Evolutionary conservation across 1,140 invertebrate species (phyloP).

Genomic region (Temnothorax longispinosus): DNA sequence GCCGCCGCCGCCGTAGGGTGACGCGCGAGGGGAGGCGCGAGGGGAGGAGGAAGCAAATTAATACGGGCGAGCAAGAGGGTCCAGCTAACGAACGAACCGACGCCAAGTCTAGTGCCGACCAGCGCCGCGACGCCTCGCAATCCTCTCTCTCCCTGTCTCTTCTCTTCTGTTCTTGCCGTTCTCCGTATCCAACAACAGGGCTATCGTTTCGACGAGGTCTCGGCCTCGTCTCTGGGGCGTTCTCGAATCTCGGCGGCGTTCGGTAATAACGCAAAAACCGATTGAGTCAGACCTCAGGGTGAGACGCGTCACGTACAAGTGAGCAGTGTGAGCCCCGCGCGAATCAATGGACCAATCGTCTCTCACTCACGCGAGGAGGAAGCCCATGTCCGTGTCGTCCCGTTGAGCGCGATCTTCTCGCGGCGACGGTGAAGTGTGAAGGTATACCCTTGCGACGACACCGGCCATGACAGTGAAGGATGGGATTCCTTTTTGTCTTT

Average conservation of each 20-base stretch:
- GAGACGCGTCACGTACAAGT: conserved; percentile 55
- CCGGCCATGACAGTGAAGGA: conserved; percentile 68
- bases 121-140: conserved; percentile 76
- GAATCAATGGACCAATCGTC: conserved; percentile 50
- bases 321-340: conserved; percentile 47
- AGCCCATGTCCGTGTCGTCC: conserved; percentile 10
- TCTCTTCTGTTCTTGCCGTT: conserved; percentile 52
- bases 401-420: conserved; percentile 40
- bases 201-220: background rate
- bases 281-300: conserved; percentile 40
- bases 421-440: conserved; percentile 68
- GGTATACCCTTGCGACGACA: conserved; percentile 59
- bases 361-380: conserved; percentile 10
- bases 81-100: conserved; percentile 84
- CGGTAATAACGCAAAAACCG: conserved; percentile 28
- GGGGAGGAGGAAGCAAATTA: conserved; percentile 84
- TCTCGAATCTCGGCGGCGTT: conserved; percentile 18
- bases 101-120: conserved; percentile 84
- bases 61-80: conserved; percentile 83
- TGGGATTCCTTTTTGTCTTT: conserved; percentile 36
- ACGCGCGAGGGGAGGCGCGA: conserved; percentile 50
- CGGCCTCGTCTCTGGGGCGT: background rate
- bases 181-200: conserved; percentile 20
- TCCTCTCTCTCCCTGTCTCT: conserved; percentile 68
- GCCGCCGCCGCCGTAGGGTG: conserved; percentile 44